Evolutionary conservation across 2,797 vertebrate genomes (phyloP), one percentile per base, ranked within the genome.

Genomic region (Avahi laniger): DNA sequence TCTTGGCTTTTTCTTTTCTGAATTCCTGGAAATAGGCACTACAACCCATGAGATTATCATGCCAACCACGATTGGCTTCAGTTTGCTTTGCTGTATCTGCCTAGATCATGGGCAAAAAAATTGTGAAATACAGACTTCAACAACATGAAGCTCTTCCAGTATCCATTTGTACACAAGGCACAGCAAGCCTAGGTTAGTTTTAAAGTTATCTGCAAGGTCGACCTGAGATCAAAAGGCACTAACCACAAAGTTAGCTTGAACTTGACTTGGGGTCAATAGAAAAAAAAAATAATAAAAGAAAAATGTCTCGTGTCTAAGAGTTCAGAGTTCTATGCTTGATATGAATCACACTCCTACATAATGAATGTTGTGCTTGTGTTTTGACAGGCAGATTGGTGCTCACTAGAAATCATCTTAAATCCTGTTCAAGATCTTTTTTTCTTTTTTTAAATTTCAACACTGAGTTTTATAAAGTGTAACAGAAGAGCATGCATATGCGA

Each of bases 181-280:
- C 33, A n/a, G 79, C 28, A 50, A 90, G 11, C 7, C 38, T 59
- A 15, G 20, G 52, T 76, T n/a, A 69, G 2, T 86, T 90, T 95
- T 50, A 46, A 93, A 52, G 65, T 91, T 86, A 50, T 75, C 85
- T 94, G 28, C 89, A 30, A 38, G 70, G 78, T 92, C 91, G 97
- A 84, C 35, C 0, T 2, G 75, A 97, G 92, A 95, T 81, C 46
- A 73, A 91, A 97, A 95, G 50, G 13, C 57, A 81, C 50, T 61
- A 46, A 93, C 65, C 80, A 65, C 61, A 97, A 95, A 82, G 90
- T n/a, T 41, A 79, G 85, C 65, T 92, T 97, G 92, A 95, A 97
- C 81, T 48, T 96, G 90, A 97, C 70, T 28, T 91, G 65, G 46
- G 57, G 75, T 86, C 26, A 94, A 90, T 20, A 87, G 50, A n/a